Evolutionary conservation across 1,140 invertebrate species (phyloP).

Genomic region (Trissolcus basalis): DNA sequence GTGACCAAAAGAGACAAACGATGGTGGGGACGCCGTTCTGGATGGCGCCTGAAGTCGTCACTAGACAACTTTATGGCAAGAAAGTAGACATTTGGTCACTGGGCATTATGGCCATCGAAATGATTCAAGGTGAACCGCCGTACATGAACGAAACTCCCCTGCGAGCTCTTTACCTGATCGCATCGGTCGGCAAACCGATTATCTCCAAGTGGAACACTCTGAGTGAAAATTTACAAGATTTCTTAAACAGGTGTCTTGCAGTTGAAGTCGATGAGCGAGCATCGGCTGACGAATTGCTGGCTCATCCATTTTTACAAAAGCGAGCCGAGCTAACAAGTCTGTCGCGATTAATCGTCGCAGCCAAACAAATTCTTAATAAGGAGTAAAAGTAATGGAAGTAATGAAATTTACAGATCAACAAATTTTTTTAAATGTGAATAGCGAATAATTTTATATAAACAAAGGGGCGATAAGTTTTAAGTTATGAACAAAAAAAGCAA

Average conservation of each 20-base stretch:
- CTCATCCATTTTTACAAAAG: constrained; percentile 91
- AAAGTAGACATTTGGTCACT: constrained; percentile 98
- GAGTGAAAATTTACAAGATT: constrained; percentile 86
- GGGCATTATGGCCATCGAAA: constrained; percentile 99
- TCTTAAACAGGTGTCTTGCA: constrained; percentile 93
- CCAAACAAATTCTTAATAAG: constrained; percentile 82
- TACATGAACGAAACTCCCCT: constrained; percentile 88
- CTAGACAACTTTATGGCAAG: constrained; percentile 88
- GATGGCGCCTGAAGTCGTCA: constrained; percentile 93
- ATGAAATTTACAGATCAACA: background rate
- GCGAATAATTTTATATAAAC: too few relatives aligned
- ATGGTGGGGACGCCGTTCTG: constrained; percentile 94
- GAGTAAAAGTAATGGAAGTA: constrained; percentile 5
- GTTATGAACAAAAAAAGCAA: too few relatives aligned
- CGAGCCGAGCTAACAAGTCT: constrained; percentile 90
- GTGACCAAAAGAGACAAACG: constrained; percentile 96
- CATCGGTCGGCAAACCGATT: constrained; percentile 92
- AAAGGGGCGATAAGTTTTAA: too few relatives aligned
- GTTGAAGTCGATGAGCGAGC: constrained; percentile 93
- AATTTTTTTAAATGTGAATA: background rate
- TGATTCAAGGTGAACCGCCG: constrained; percentile 96
- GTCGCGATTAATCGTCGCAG: constrained; percentile 93
- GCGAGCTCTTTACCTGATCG: constrained; percentile 96
- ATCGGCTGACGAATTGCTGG: constrained; percentile 88
- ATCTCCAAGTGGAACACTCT: constrained; percentile 90